phyloP scores from a whole-genome alignment of 2,113 vertebrate species.

The Columba janthina region DNA sequence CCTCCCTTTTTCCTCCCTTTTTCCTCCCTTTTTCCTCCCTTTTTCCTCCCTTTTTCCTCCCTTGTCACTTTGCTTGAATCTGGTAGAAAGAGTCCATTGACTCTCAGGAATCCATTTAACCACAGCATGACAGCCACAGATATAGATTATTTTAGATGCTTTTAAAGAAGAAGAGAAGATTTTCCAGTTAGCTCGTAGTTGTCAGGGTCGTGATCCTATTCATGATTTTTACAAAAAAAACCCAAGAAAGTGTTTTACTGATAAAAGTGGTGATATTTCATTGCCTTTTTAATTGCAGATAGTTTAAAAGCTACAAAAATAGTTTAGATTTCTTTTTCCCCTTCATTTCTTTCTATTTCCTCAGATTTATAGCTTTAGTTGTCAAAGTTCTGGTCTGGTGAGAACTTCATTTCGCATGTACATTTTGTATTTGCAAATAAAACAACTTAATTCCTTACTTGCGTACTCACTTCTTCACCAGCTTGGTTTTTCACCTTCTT shows the following conservation, averaged over 20 bases:
- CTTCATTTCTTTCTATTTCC: constrained; percentile 13
- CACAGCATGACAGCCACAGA: not conserved
- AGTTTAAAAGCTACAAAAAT: constrained; percentile 7
- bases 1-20: too few relatives aligned
- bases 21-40: too few relatives aligned
- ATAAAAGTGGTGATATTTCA: constrained; percentile 20
- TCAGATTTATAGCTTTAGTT: constrained; percentile 24
- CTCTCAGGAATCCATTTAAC: constrained; percentile 12
- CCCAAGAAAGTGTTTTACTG: constrained; percentile 6
- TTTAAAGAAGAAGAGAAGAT: not conserved
- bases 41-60: too few relatives aligned
- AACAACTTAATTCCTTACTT: not conserved
- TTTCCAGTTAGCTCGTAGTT: not conserved
- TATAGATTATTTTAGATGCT: constrained; percentile 21
- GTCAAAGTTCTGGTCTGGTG: constrained; percentile 5
- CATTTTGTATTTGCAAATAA: not conserved
- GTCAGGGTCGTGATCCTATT: not conserved
- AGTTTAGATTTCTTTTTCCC: not conserved
- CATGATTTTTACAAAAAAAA: not conserved
- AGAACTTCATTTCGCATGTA: not conserved
- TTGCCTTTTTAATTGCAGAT: not conserved
- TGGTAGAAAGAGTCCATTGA: not conserved
- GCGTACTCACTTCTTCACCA: not conserved
- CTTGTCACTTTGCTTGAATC: not conserved
- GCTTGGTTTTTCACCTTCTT: not conserved